phyloP scores from a whole-genome alignment of 2,113 vertebrate species.

The Dolichotis patagonum region DNA sequence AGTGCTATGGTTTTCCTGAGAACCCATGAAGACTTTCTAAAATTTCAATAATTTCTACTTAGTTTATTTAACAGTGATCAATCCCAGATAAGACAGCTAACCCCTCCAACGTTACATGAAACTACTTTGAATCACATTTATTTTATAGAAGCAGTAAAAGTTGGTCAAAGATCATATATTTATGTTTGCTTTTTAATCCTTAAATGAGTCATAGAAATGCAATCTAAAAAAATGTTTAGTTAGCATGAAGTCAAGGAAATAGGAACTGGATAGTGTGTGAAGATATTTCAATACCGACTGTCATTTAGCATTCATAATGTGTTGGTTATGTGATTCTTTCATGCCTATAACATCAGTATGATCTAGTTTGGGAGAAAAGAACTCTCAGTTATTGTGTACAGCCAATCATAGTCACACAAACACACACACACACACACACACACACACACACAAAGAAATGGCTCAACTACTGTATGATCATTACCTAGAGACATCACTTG shows the following conservation, averaged over 20 bases:
- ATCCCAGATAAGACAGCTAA: neutral
- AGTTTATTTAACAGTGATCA: slow-evolving; percentile 42
- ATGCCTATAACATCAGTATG: slow-evolving; percentile 28
- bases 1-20: neutral
- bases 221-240: slow-evolving; percentile 38
- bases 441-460: neutral
- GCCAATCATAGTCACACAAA: neutral
- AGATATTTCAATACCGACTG: slow-evolving; percentile 18
- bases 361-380: slow-evolving; percentile 19
- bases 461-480: neutral
- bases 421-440: neutral
- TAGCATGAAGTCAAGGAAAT: slow-evolving; percentile 32
- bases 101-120: slow-evolving; percentile 21
- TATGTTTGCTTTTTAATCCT: slow-evolving; percentile 52
- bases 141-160: slow-evolving; percentile 24
- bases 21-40: neutral
- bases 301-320: neutral
- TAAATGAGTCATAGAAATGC: slow-evolving; percentile 36
- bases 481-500: neutral
- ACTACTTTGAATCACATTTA: slow-evolving; percentile 52
- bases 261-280: neutral
- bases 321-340: slow-evolving; percentile 36
- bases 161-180: slow-evolving; percentile 28
- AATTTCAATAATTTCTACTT: slow-evolving; percentile 27
- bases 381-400: slow-evolving; percentile 45